phyloP scores from a whole-genome alignment of 1,140 invertebrate genomes.

The Leptinotarsa undecemlineata region DNA sequence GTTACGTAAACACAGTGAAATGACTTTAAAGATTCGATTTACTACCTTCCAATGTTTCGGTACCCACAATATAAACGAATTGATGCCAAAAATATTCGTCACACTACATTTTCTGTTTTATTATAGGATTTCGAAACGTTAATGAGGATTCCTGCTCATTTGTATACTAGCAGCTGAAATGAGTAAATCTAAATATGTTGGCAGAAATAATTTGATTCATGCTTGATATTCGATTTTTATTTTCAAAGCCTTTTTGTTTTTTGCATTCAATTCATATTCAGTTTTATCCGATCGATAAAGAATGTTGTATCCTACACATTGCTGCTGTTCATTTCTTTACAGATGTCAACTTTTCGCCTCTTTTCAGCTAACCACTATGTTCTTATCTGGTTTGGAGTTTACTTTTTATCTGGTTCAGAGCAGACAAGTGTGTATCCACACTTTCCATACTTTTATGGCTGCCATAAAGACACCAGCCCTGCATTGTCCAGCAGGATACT shows the following conservation, averaged over 20 bases:
- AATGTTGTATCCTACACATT: too few relatives aligned
- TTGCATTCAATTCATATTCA: background rate
- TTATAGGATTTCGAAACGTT: background rate
- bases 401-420: too few relatives aligned
- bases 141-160: background rate
- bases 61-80: conserved; percentile 51
- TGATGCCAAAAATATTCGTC: conserved; percentile 6
- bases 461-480: conserved; percentile 99
- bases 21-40: conserved; percentile 15
- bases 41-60: conserved; percentile 59
- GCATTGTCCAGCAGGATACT: conserved; percentile 83
- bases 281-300: too few relatives aligned
- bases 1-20: conserved; percentile 19
- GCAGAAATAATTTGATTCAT: background rate
- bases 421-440: too few relatives aligned
- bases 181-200: background rate
- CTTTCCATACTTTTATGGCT: conserved; percentile 77
- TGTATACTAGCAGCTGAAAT: background rate
- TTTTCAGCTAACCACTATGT: too few relatives aligned
- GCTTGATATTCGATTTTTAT: background rate
- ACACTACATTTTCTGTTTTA: background rate
- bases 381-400: too few relatives aligned
- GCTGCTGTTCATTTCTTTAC: too few relatives aligned
- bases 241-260: too few relatives aligned
- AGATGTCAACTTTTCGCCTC: too few relatives aligned